Evolutionary conservation across 2,797 vertebrate genomes (phyloP), one percentile per base, ranked within the genome.

Genomic region (Cirrhinus mrigala): DNA sequence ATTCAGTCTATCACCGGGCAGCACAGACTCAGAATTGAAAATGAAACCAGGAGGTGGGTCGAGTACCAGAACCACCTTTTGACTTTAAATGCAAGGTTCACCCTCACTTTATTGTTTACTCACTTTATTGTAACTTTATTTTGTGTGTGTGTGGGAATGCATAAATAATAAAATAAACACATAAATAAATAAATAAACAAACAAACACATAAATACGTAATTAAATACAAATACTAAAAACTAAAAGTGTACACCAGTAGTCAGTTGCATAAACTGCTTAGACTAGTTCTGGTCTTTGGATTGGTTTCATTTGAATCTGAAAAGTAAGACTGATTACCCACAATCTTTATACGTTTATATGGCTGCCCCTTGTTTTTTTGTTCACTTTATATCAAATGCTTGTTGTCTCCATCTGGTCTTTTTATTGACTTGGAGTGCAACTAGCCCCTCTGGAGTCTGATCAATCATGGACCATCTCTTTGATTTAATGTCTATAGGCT

Each of bases 11-110:
- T 73, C 82, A 44, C 58, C 52, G 75, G 56, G 29, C 10, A 33
- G 29, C 46, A 81, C 58, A 68, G 84, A 85, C 44, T 46, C 56
- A 48, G 58, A 76, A 76, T 15, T 76, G 73, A 76, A 82, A 78
- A 71, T 60, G 80, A 70, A 52, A 78, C 20, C 27, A 15, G 3
- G 14, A 18, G 66, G 18, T 29, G 10, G 62, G 40, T 76, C 3
- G 16, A 69, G 66, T 27, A 29, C 24, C 46, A 87, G 75, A 79
- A 52, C 29, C 44, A 46, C 66, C 82, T 40, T 83, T 87, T 79
- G 7, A 77, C 37, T 66, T 71, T 29, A 82, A 73, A 66, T 40
- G 16, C n/a, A 16, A 44, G 50, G 50, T 22, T 64, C 40, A 79
- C 8, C 40, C 40, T 10, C 58, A 6, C 18, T 6, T 5, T 0